Base-by-base conservation (phyloP, 2,113 vertebrate species). In the Megalops atlanticus region DNA sequence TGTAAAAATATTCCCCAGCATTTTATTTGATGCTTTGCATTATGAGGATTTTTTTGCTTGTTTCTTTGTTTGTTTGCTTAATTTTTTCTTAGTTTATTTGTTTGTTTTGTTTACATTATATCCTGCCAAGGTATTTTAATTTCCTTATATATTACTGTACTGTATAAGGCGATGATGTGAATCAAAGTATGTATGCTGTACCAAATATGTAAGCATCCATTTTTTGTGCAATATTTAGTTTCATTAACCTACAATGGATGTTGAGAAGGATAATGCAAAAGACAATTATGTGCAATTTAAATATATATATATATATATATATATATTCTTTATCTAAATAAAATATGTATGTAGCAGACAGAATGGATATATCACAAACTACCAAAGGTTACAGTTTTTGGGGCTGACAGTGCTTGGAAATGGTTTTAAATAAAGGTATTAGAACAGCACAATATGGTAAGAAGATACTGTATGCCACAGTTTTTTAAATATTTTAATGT, bases 61-160 rank as follows among this genome's bases (percentile, higher is more conserved):
- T n/a, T 15, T 81, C 79, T 68, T 24, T n/a, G n/a, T 27, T 68
- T 8, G 10, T 11, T n/a, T n/a, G n/a, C n/a, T n/a, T n/a, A n/a
- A n/a, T n/a, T n/a, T n/a, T n/a, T n/a, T n/a, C n/a, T n/a, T n/a
- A n/a, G n/a, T n/a, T n/a, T n/a, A n/a, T n/a, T n/a, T n/a, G n/a
- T n/a, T n/a, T n/a, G n/a, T n/a, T n/a, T n/a, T n/a, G n/a, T n/a
- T n/a, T n/a, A n/a, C n/a, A 68, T 27, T 7, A 80, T 82, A 82
- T 76, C n/a, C 78, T 86, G 82, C 81, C 88, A 88, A 87, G 80
- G 74, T 88, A 77, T 80, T 81, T 58, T 0, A 77, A 71, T 75
- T 81, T 88, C 85, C 82, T 82, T 69, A 33, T 71, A 47, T 31
- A 39, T 41, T 11, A 18, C 39, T 78, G 87, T 73, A 45, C 43